Base-by-base conservation (phyloP, 2,113 vertebrate genomes). In the Odontophorus gujanensis region DNA sequence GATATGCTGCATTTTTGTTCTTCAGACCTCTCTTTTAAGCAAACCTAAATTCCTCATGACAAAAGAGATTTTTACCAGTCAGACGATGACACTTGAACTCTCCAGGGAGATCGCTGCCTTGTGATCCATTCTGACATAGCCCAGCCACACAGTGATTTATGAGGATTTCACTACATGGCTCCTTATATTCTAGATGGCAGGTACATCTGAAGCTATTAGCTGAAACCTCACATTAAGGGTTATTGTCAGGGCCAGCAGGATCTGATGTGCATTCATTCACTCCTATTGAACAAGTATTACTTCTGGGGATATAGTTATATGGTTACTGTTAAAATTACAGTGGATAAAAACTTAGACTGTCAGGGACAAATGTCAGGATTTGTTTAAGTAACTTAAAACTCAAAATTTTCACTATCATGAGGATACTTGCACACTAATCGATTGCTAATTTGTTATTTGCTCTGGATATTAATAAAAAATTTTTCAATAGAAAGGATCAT, bases 71-170 rank as follows among this genome's bases (percentile, higher is more conserved):
- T 96, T 96, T 95, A 96, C 94, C 96, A 96, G 96, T 95, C 91
- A 97, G 96, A 93, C 94, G 97, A 85, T 96, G 89, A 83, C 97
- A 98, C 92, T 74, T 89, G 91, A 98, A 97, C 63, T 97, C 97
- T 94, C 83, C 51, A 45, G 96, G 94, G 84, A 97, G 69, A 95
- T 96, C 92, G 47, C 68, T 95, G 87, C 96, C 97, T 55, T 79
- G 73, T 95, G 96, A 98, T 94, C 93, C 95, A 19, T 97, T 96
- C 90, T 97, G 97, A 98, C 98, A 97, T 15, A 98, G 93, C 78
- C 96, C 96, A 71, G 95, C 93, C 30, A 97, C 82, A 84, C 94
- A 98, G 84, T 93, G 97, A 91, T 97, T 97, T 96, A 97, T 92
- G 53, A 94, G 95, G 81, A 97, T 97, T 97, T 97, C 84, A 74